Evolutionary conservation across 23 tunicate genomes (phyloP), one percentile per base, ranked within the genome.

Genomic region (Halocynthia roretzi): DNA sequence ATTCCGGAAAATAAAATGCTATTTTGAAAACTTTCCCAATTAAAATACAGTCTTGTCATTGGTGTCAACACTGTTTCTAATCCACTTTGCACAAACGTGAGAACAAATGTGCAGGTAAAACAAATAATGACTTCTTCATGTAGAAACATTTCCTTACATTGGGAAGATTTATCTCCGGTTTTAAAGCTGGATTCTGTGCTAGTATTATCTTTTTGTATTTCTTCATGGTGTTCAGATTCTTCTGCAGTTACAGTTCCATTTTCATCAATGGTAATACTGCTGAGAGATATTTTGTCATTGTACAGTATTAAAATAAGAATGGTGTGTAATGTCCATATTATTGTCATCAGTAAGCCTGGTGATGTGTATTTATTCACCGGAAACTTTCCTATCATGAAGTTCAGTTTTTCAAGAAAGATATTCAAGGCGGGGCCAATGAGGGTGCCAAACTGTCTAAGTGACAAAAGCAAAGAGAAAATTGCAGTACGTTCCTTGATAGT

Each of bases 381-480:
- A 53, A 84, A 77, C 56, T 73, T 67, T 54, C 96, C 96, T 14
- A 84, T 71, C 18, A 80, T 68, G 71, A 84, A 90, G 63, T 90
- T 63, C 71, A 90, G 12, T 62, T 80, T 80, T 8, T 53, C 53
- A 8, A 90, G 51, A 31, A 84, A 76, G 15, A 90, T 11, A 68
- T 84, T 90, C 22, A 76, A 84, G 6, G 89, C 96, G 0, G 96
- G 96, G 21, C 96, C 96, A 63, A 84, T 75, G 22, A 90, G 52
- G n/a, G 84, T 69, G n/a, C 96, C 96, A 15, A 90, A 21, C 64
- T 90, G 89, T 21, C 89, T 67, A 8, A 84, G 71, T 0, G 89
- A 73, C 86, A 85, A 76, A 52, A 84, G 68, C 50, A 81, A 78
- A 8, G 96, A 82, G 54, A 90, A 71, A 18, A 72, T 80, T 5